Base-by-base conservation (phyloP, 1,140 invertebrate genomes). In the Drosophila repletoides region DNA sequence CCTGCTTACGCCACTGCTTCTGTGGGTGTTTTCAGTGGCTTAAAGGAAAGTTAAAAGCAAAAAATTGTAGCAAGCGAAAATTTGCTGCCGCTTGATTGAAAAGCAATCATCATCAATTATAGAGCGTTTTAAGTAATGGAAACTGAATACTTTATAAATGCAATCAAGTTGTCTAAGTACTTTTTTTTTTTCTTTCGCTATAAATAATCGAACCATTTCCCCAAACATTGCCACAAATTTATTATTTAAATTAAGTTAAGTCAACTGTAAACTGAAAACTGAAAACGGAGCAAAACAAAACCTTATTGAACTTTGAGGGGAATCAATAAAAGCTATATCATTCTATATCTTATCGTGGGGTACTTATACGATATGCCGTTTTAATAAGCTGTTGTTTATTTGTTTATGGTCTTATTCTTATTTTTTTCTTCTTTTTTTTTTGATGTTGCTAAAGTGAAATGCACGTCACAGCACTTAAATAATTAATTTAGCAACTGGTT, bases 21-120 rank as follows among this genome's bases (percentile, higher is more conserved):
- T 26, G 52, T 43, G 53, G 33, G 55, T 36, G 49, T 1, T 3
- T 0, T 2, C 4, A 2, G 9, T 38, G 53, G 43, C 26, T 67
- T 4, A 29, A 6, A 9, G 10, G 28, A 36, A 36, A 14, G 10
- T 0, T 3, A n/a, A 5, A 17, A 21, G 29, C 40, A 12, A 6
- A 40, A 28, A 40, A 24, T 28, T 38, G 14, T 29, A 19, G 51
- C 36, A 24, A 55, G 21, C 10, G n/a, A 31, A 43, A 43, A 52
- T 36, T 9, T 26, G 26, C 36, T 21, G 1, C 19, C 1, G 26
- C 36, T 36, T 64, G 58, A 64, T 75, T 75, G 51, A 69, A 64
- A 17, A 17, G 38, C 53, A 70, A 70, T 79, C 53, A 79, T 70
- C 68, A 59, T 59, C 58, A 69, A 73, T 77, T 59, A 77, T 72